phyloP scores from a whole-genome alignment of 2,888 invertebrate species.

The Cerceris ruficornis region DNA sequence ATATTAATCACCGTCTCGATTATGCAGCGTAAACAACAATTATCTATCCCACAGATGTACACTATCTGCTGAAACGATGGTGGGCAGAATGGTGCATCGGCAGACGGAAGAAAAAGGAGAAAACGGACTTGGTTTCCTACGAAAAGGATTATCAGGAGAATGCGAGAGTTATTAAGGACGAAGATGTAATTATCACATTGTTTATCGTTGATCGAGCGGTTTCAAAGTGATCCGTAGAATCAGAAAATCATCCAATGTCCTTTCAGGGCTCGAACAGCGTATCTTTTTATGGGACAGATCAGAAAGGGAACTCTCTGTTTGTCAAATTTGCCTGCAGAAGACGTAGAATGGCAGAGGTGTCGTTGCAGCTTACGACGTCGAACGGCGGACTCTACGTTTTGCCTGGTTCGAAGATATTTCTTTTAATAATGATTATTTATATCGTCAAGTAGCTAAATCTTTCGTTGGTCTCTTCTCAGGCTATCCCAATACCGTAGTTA shows the following conservation, averaged over 20 bases:
- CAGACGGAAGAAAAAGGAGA: not conserved
- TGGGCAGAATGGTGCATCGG: conserved; percentile 47
- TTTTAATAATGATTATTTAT: conserved; percentile 62
- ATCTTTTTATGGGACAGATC: conserved; percentile 83
- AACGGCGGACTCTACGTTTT: conserved; percentile 82
- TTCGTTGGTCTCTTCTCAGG: conserved; percentile 75
- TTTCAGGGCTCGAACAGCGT: conserved; percentile 81
- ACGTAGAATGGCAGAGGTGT: conserved; percentile 84
- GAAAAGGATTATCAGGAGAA: conserved; percentile 18
- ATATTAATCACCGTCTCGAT: not conserved
- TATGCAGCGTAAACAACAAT: not conserved
- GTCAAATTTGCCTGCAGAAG: conserved; percentile 83
- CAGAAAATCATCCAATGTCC: not conserved
- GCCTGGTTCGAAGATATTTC: conserved; percentile 77
- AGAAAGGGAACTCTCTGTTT: conserved; percentile 84
- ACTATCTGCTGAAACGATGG: conserved; percentile 45
- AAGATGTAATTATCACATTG: conserved; percentile 46
- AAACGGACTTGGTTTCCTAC: not conserved
- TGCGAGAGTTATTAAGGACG: conserved; percentile 46
- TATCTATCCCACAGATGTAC: conserved; percentile 27
- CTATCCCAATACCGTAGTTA: conserved; percentile 83
- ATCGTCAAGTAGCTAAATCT: not conserved
- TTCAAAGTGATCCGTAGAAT: not conserved
- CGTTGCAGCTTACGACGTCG: conserved; percentile 82
- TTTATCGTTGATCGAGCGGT: not conserved